Evolutionary conservation across 2,888 invertebrate genomes (phyloP).

Genomic region (Philaethria dido): DNA sequence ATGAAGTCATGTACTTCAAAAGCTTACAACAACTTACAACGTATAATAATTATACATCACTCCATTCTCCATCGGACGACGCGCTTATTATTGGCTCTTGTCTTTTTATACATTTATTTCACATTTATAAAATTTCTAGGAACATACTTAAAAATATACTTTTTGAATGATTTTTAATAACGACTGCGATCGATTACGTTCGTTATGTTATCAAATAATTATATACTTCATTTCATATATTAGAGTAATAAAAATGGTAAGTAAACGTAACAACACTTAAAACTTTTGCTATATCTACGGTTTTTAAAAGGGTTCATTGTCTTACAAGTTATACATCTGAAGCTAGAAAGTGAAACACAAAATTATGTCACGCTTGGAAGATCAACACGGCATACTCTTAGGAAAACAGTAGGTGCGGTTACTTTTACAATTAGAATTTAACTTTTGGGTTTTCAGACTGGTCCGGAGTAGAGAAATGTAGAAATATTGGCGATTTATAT

Average conservation of each 20-base stretch:
- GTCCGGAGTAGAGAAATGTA: background rate
- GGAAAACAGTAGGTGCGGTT: background rate
- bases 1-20: no score
- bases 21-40: no score
- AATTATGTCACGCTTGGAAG: slow-evolving; percentile 1
- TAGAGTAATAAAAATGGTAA: no score
- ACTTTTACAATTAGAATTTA: background rate
- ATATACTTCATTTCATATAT: no score
- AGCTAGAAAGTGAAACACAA: slow-evolving; percentile 23
- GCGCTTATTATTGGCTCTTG: background rate
- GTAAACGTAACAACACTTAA: background rate
- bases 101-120: no score
- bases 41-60: background rate
- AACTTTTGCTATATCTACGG: background rate
- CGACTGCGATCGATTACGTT: no score
- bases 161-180: no score
- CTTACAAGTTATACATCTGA: slow-evolving; percentile 6
- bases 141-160: no score
- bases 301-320: slow-evolving; percentile 16
- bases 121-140: no score
- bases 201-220: no score
- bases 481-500: background rate
- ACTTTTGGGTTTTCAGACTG: background rate
- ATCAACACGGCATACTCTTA: slow-evolving; percentile 1
- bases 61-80: background rate